phyloP scores from a whole-genome alignment of 2,113 vertebrate species.

The Anhinga anhinga region DNA sequence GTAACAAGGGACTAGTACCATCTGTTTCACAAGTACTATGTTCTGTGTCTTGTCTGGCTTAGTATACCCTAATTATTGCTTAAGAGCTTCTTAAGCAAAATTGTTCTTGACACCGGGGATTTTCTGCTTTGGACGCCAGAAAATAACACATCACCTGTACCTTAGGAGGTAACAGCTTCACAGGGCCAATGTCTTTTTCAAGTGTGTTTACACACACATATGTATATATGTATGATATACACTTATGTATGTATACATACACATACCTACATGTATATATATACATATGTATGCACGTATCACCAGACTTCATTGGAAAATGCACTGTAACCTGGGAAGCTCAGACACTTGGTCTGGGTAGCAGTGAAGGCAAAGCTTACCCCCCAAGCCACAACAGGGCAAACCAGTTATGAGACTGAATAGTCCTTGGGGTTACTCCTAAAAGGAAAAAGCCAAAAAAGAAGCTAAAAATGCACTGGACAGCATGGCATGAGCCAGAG shows the following conservation, averaged over 20 bases:
- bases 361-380: not conserved
- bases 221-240: not conserved
- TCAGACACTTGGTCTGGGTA: not conserved
- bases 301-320: not conserved
- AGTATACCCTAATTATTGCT: not conserved
- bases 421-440: not conserved
- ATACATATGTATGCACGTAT: accelerated
- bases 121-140: not conserved
- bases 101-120: not conserved
- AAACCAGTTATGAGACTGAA: not conserved
- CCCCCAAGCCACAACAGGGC: no score
- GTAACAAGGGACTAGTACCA: not conserved
- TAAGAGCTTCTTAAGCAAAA: not conserved
- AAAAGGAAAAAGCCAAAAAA: not conserved
- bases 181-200: not conserved
- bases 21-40: not conserved
- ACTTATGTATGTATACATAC: no score
- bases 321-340: not conserved
- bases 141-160: not conserved
- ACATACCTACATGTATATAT: no score
- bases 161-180: not conserved
- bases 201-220: not conserved
- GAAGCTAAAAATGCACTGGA: not conserved
- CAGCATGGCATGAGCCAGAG: not conserved
- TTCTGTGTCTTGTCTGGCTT: not conserved